Percentiles rank a stretch among this genome's conserved stretches.
These are phyloP conservation scores for Luperina testacea DNA, from an alignment of 2,888 invertebrate species.

Conservation along the genomic window DNA sequence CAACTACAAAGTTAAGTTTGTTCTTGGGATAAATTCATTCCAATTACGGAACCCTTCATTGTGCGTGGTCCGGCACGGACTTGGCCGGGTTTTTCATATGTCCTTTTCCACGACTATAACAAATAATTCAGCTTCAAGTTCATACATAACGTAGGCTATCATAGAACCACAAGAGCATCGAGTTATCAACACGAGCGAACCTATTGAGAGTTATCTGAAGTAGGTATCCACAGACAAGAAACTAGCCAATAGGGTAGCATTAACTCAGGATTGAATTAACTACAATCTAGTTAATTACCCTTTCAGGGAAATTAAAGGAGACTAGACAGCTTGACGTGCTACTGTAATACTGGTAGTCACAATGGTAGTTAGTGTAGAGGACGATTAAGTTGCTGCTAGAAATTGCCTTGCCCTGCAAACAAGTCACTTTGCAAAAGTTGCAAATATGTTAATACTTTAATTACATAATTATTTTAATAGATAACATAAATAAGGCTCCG, in stretches of 20 bases:
- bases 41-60: no score
- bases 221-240: slow-evolving; percentile 12
- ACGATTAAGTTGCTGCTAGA: not conserved
- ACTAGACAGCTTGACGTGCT: slow-evolving; percentile 4
- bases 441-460: not conserved
- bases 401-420: not conserved
- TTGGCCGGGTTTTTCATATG: no score
- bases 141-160: not conserved
- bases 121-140: slow-evolving; percentile 14
- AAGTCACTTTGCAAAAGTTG: not conserved
- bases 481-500: not conserved
- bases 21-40: no score
- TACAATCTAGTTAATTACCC: slow-evolving; percentile 11
- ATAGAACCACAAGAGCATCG: not conserved
- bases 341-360: not conserved
- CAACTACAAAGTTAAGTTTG: no score
- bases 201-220: slow-evolving; percentile 30
- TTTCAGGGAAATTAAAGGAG: slow-evolving; percentile 21
- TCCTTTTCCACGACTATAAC: not conserved
- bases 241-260: slow-evolving; percentile 24
- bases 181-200: slow-evolving; percentile 8
- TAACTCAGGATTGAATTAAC: slow-evolving; percentile 8
- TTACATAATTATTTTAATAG: not conserved
- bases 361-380: not conserved
- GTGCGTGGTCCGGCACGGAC: no score